A percentile compares a stretch with the other conserved stretches of the same genome.
These are phyloP conservation scores for Oxycera nigricornis DNA, from an alignment of 2,888 invertebrate species.

Conservation along the genomic window DNA sequence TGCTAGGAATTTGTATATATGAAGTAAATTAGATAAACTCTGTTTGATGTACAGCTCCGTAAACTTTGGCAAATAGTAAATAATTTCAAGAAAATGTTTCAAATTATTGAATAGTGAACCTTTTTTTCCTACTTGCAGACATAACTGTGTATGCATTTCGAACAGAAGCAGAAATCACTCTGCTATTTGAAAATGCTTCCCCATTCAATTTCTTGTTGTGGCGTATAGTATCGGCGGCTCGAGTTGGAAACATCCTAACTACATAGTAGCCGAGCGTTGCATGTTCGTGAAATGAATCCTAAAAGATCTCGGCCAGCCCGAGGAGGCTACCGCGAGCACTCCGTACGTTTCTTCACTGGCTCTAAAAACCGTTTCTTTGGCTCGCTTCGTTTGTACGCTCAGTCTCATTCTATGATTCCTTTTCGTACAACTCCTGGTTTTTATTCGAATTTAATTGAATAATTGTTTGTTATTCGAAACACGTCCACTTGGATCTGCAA, in stretches of 20 bases:
- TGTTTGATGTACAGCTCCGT: too few relatives aligned
- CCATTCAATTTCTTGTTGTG: slow-evolving; percentile 24
- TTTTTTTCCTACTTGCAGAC: neutral
- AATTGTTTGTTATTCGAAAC: slow-evolving; percentile 59
- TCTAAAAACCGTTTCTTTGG: slow-evolving; percentile 34
- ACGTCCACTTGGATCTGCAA: slow-evolving; percentile 52
- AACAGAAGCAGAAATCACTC: slow-evolving; percentile 45
- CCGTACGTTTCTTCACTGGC: slow-evolving; percentile 20
- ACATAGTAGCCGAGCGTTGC: slow-evolving; percentile 27
- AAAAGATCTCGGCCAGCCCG: slow-evolving; percentile 6
- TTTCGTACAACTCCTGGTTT: slow-evolving; percentile 44
- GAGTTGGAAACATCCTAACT: slow-evolving; percentile 5
- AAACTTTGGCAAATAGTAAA: too few relatives aligned
- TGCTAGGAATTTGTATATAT: too few relatives aligned
- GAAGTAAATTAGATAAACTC: too few relatives aligned
- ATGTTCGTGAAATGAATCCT: slow-evolving; percentile 39
- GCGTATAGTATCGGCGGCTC: neutral
- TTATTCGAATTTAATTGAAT: slow-evolving; percentile 62
- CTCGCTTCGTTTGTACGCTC: slow-evolving; percentile 33
- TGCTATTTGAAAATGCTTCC: slow-evolving; percentile 41
- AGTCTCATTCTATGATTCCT: slow-evolving; percentile 35
- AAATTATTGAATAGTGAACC: neutral
- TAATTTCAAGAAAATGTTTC: neutral
- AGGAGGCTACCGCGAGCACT: neutral
- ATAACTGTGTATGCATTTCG: neutral